Conservation (phyloP, 2,888 invertebrate genomes). For the Cacoxenus indagator region DNA sequence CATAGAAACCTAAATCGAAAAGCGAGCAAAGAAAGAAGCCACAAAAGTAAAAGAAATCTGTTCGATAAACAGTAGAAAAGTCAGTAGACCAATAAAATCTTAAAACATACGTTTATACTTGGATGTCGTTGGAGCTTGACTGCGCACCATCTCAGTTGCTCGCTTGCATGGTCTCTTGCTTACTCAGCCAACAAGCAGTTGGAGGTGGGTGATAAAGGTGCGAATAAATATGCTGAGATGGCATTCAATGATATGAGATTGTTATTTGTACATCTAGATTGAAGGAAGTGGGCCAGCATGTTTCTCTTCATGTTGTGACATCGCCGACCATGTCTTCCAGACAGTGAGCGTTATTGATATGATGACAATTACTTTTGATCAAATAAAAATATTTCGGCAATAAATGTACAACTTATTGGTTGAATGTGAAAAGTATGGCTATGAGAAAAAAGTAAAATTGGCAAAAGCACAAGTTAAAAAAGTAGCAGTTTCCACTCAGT, state of each 20-base stretch:
- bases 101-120: conserved; percentile 22
- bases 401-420: conserved; percentile 2
- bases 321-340: background rate
- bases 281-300: background rate
- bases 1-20: background rate
- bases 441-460: background rate
- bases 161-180: background rate
- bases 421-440: background rate
- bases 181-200: background rate
- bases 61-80: conserved; percentile 21
- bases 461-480: background rate
- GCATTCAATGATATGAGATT: conserved; percentile 29
- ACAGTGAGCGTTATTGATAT: conserved; percentile 16
- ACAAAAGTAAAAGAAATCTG: background rate
- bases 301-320: background rate
- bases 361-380: conserved; percentile 31
- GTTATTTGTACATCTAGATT: background rate
- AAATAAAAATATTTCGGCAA: conserved; percentile 28
- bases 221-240: conserved; percentile 42
- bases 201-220: conserved; percentile 18
- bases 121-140: background rate
- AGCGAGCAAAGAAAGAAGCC: background rate
- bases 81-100: conserved; percentile 45
- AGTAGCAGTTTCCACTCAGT: too few relatives aligned
- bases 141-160: background rate